Percentiles rank a stretch among this genome's conserved stretches.
phyloP scores from a whole-genome alignment of 1,140 invertebrate genomes.

The Lordiphosa mommai region DNA sequence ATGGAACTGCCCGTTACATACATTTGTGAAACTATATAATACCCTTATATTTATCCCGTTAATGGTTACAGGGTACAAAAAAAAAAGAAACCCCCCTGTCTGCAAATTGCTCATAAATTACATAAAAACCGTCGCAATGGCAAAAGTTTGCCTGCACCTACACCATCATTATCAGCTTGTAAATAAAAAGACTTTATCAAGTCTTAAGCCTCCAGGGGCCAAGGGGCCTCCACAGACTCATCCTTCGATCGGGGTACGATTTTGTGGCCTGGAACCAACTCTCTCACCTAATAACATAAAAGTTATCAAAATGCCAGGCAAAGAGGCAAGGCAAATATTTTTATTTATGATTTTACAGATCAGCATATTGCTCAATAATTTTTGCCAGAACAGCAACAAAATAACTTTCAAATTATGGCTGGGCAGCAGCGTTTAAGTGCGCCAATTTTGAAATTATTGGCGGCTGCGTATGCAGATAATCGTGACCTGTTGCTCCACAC shows the following conservation, averaged over 20 bases:
- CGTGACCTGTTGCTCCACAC: constrained; percentile 56
- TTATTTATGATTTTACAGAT: constrained; percentile 78
- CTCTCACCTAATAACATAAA: constrained; percentile 77
- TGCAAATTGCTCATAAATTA: constrained; percentile 67
- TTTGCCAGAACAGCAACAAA: constrained; percentile 45
- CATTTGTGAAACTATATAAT: too few species aligned
- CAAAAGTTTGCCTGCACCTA: constrained; percentile 60
- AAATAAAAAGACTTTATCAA: constrained; percentile 78
- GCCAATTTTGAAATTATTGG: constrained; percentile 75
- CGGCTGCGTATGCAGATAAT: constrained; percentile 75
- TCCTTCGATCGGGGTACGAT: constrained; percentile 9
- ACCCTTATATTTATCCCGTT: too few species aligned
- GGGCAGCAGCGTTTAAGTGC: constrained; percentile 55
- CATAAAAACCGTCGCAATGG: constrained; percentile 55
- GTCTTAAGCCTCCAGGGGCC: constrained; percentile 54
- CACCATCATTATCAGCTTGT: constrained; percentile 77
- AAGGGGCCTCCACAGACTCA: background rate
- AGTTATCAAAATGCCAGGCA: constrained; percentile 48
- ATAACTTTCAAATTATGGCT: constrained; percentile 69
- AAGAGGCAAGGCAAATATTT: constrained; percentile 69
- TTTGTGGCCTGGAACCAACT: constrained; percentile 51
- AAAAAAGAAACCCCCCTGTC: constrained; percentile 23
- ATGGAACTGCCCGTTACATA: too few species aligned
- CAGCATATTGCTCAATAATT: constrained; percentile 78
- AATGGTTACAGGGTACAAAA: too few species aligned